phyloP scores from a whole-genome alignment of 2,797 vertebrate species.

The Sternarchorhynchus goeldii region DNA sequence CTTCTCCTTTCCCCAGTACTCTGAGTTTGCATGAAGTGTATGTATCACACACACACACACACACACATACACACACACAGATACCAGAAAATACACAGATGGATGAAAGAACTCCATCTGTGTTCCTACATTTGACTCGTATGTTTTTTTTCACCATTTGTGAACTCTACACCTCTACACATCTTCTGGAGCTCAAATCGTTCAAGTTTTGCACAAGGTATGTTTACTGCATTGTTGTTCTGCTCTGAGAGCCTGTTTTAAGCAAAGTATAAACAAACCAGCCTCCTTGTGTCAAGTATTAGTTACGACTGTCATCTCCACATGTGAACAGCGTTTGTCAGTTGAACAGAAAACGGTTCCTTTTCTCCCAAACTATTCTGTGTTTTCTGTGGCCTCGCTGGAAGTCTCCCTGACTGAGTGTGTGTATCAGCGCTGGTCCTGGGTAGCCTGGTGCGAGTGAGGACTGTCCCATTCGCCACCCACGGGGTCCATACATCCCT shows the following conservation, averaged over 20 bases:
- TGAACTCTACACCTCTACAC: neutral
- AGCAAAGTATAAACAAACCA: neutral
- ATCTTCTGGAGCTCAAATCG: neutral
- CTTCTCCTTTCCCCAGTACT: too few relatives aligned
- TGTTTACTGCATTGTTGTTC: neutral
- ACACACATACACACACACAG: neutral
- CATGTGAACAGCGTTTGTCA: neutral
- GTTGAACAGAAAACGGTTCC: neutral
- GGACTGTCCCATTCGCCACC: too few relatives aligned
- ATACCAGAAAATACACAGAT: neutral
- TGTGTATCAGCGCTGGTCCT: conserved; percentile 2
- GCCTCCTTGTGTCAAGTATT: neutral
- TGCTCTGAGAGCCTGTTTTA: too few relatives aligned
- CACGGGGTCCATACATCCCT: too few relatives aligned
- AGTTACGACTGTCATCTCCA: neutral
- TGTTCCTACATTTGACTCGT: neutral
- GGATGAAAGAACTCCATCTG: conserved; percentile 23
- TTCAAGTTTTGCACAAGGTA: neutral
- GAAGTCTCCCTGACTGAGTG: neutral
- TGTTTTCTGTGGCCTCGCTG: conserved; percentile 18
- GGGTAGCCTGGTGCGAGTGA: too few relatives aligned
- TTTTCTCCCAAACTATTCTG: conserved; percentile 10
- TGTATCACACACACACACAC: neutral
- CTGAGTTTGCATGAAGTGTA: too few relatives aligned
- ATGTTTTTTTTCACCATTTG: neutral